Percentiles rank a stretch among this genome's conserved stretches.
Evolutionary conservation across 1,140 invertebrate genomes (phyloP).

Genomic region (Drosophila bifasciata): DNA sequence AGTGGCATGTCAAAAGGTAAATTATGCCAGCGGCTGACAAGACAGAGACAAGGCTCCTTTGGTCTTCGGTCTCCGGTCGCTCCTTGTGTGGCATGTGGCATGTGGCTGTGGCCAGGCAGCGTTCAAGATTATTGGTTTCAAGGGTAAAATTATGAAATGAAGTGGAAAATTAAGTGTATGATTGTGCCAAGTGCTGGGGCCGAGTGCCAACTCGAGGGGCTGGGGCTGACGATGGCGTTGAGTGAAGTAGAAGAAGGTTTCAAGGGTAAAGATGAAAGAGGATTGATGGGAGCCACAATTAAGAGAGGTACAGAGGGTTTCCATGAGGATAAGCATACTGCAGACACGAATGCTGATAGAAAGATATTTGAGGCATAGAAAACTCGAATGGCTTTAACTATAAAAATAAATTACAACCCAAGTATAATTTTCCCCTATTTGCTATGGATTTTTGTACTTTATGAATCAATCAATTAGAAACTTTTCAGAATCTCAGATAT

Average conservation of each 20-base stretch:
- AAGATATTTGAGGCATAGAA: too few relatives aligned
- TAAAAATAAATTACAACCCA: too few relatives aligned
- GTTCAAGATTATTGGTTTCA: constrained; percentile 62
- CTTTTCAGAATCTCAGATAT: too few relatives aligned
- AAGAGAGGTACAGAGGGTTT: too few relatives aligned
- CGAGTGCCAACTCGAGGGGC: constrained; percentile 15
- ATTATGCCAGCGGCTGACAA: constrained; percentile 48
- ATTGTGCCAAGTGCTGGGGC: constrained; percentile 45
- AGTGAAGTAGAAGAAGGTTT: not conserved
- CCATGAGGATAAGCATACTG: too few relatives aligned
- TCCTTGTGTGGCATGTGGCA: not conserved
- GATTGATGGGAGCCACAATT: not conserved
- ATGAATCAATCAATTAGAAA: too few relatives aligned
- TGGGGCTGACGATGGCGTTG: constrained; percentile 22
- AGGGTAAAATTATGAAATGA: constrained; percentile 64
- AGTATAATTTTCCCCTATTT: too few relatives aligned
- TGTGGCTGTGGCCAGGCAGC: constrained; percentile 7
- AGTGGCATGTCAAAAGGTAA: constrained; percentile 44
- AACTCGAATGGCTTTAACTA: too few relatives aligned
- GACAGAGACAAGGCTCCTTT: constrained; percentile 20
- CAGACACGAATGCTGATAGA: too few relatives aligned
- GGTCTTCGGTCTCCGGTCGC: not conserved
- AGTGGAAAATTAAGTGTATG: constrained; percentile 61
- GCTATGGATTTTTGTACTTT: too few relatives aligned
- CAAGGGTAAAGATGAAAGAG: constrained; percentile 2